Conservation (phyloP, 2,113 vertebrate species). For the Saguinus imperator region DNA sequence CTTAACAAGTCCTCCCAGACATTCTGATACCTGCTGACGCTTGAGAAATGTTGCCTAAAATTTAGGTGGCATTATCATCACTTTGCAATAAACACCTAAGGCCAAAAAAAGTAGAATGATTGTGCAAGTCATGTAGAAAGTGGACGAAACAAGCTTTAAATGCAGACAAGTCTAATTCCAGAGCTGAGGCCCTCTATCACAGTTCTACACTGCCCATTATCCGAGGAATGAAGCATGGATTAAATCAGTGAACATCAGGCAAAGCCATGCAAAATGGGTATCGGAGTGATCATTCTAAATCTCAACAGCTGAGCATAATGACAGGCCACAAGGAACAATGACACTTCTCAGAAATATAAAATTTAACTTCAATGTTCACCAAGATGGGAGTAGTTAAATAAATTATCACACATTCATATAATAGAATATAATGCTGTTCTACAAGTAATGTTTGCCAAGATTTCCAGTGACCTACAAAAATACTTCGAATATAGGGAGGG, state of each 20-base stretch:
- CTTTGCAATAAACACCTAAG: neutral
- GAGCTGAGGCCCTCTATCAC: neutral
- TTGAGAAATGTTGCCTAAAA: neutral
- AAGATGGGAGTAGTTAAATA: neutral
- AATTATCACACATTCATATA: neutral
- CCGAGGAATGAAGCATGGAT: neutral
- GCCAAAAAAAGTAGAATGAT: neutral
- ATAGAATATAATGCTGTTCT: neutral
- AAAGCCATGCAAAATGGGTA: neutral
- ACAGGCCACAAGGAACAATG: neutral
- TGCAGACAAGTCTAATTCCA: no score
- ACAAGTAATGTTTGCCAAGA: neutral
- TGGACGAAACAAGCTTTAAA: neutral
- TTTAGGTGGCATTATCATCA: neutral
- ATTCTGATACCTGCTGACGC: neutral
- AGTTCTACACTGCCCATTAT: neutral
- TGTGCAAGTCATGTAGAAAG: neutral
- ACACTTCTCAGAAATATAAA: neutral
- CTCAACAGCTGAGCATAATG: neutral
- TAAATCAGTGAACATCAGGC: neutral
- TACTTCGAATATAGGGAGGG: neutral
- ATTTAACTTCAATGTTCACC: neutral
- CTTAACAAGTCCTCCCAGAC: neutral
- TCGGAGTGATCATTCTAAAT: neutral
- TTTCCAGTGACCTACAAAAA: constrained; percentile 23